Evolutionary conservation across 2,797 vertebrate species (phyloP).

Genomic region (Notamacropus eugenii): DNA sequence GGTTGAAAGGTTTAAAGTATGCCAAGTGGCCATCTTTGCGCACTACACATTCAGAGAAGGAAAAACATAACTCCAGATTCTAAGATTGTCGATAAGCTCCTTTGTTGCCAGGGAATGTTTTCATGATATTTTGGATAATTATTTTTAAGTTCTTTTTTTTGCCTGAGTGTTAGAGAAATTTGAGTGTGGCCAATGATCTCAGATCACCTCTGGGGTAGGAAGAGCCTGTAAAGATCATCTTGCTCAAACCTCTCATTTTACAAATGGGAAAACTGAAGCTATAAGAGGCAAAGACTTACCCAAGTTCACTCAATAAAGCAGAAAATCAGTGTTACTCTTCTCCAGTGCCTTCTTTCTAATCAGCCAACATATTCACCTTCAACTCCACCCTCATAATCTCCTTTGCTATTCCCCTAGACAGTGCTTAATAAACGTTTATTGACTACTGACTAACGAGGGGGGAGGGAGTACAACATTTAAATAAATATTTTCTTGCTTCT

Average conservation of each 20-base stretch:
- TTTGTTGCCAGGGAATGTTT: conserved; percentile 60
- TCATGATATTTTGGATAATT: conserved; percentile 50
- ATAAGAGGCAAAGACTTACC: neutral
- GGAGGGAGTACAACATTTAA: neutral
- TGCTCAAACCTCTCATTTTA: neutral
- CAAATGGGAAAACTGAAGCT: conserved; percentile 28
- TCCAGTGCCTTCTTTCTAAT: neutral
- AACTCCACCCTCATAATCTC: neutral
- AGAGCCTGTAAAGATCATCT: neutral
- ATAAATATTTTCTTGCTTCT: neutral
- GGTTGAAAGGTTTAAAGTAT: conserved; percentile 69
- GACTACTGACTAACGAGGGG: neutral
- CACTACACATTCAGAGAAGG: conserved; percentile 61
- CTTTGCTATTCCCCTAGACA: neutral
- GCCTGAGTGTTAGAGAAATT: conserved; percentile 26
- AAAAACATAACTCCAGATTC: conserved; percentile 63
- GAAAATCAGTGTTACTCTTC: neutral
- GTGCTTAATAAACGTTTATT: neutral
- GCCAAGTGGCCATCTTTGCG: conserved; percentile 72
- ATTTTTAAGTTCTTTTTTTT: conserved; percentile 28
- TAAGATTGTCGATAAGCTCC: conserved; percentile 34
- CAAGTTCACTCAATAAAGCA: neutral
- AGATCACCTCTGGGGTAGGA: neutral
- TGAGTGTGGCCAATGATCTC: neutral
- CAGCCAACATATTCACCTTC: neutral